Base-by-base conservation (phyloP, 1,140 invertebrate genomes). In the Cepaea nemoralis region DNA sequence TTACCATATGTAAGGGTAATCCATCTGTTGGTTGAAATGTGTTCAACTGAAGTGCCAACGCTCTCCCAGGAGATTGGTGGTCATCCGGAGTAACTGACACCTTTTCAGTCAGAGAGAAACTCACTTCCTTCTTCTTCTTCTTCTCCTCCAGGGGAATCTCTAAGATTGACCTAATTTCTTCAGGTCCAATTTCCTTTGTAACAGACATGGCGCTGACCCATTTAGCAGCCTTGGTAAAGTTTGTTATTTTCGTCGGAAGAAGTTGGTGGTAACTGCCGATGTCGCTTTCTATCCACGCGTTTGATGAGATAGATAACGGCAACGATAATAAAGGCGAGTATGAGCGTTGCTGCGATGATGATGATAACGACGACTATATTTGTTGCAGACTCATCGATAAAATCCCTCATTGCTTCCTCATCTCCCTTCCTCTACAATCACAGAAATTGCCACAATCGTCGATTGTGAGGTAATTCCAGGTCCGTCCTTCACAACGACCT, bases 171-270 rank as follows among this genome's bases (percentile, higher is more conserved):
- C 27, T 50, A 10, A 73, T 31, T 22, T 80, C 48, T 1, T 71
- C 78, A 50, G 27, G 42, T 10, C 14, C 69, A 19, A 37, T 24
- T 3, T 70, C 67, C 16, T 80, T 35, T n/a, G 67, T 50, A 8
- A 81, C 39, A 37, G 83, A 79, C 35, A 81, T 75, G 0, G 79
- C 42, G 80, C 80, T 83, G 33, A 83, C 83, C 83, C 83, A 83
- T 10, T 83, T 75, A 14, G 83, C 83, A 10, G 83, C 83, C 48
- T n/a, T 83, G 79, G 74, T 83, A 83, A 48, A 83, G 45, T 45
- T 83, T 83, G 69, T 50, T 69, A 50, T 67, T 35, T 10, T 2
- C 37, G 39, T 42, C 12, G 8, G 1, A 1, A 12, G 16, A 22
- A 33, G 37, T 22, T 69, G 75, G 37, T 5, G 39, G 40, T 14